These are phyloP conservation scores for Channallabes apus DNA, from an alignment of 2,797 vertebrate genomes.

Conservation along the genomic window DNA sequence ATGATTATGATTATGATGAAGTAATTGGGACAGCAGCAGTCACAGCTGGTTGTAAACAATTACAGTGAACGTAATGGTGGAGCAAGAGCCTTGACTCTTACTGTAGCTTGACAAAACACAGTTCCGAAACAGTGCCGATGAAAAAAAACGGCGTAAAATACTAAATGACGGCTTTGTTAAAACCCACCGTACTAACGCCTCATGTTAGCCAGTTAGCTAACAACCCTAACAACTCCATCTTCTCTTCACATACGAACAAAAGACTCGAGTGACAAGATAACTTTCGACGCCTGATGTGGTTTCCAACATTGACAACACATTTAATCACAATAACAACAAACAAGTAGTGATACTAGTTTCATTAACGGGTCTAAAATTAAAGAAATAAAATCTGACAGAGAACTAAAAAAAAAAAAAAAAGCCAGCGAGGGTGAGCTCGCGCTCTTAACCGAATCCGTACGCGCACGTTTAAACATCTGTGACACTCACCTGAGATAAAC, in stretches of 20 bases:
- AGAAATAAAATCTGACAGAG: not conserved
- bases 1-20: no score
- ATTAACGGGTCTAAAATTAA: not conserved
- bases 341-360: not conserved
- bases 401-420: not conserved
- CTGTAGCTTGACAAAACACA: not conserved
- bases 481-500: conserved; percentile 74
- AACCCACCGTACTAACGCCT: not conserved
- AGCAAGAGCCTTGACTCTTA: not conserved
- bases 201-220: conserved; percentile 9
- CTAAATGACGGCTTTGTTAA: not conserved
- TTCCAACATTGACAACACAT: not conserved
- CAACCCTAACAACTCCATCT: conserved; percentile 8
- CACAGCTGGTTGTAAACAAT: conserved; percentile 1
- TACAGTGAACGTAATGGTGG: not conserved
- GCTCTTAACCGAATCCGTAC: not conserved
- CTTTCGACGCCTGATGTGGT: not conserved
- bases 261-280: not conserved
- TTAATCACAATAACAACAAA: not conserved
- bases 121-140: not conserved
- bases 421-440: not conserved
- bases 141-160: not conserved
- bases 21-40: not conserved
- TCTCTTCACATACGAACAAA: not conserved
- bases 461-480: not conserved